phyloP scores from a whole-genome alignment of 2,797 vertebrate species.

The Xiphophorus birchmanni region DNA sequence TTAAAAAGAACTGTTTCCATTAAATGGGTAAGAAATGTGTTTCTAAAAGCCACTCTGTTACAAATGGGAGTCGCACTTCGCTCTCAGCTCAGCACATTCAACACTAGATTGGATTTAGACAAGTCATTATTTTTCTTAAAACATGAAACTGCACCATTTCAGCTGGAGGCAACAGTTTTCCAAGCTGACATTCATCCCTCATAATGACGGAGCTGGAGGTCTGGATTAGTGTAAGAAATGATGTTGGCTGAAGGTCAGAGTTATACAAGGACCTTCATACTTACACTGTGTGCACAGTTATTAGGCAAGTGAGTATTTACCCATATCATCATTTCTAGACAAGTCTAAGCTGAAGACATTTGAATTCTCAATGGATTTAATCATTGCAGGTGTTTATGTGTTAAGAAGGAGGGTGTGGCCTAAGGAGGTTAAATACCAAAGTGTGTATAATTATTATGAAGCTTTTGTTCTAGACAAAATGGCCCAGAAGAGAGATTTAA shows the following conservation, averaged over 20 bases:
- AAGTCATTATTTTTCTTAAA: constrained; percentile 15
- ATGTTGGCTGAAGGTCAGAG: not conserved
- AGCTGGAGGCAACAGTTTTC: constrained; percentile 13
- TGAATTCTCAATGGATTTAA: not conserved
- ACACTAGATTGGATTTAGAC: constrained; percentile 13
- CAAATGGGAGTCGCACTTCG: constrained; percentile 2
- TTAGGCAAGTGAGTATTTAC: no score
- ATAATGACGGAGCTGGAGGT: not conserved
- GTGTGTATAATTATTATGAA: not conserved
- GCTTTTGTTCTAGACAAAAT: not conserved
- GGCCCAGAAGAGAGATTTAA: not conserved
- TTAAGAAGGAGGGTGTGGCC: not conserved
- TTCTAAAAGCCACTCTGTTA: not conserved
- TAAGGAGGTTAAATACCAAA: not conserved
- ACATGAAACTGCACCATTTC: constrained; percentile 17
- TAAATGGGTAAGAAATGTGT: constrained; percentile 2
- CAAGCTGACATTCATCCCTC: constrained; percentile 19
- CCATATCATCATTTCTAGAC: not conserved
- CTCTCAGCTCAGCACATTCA: constrained; percentile 19
- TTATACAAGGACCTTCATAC: not conserved
- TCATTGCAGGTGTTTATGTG: not conserved
- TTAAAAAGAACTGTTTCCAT: not conserved
- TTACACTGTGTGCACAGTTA: not conserved
- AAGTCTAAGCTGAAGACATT: not conserved
- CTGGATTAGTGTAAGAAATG: not conserved